These are phyloP conservation scores for Leptodactylus fuscus DNA, from an alignment of 2,113 vertebrate genomes.

Conservation along the genomic window DNA sequence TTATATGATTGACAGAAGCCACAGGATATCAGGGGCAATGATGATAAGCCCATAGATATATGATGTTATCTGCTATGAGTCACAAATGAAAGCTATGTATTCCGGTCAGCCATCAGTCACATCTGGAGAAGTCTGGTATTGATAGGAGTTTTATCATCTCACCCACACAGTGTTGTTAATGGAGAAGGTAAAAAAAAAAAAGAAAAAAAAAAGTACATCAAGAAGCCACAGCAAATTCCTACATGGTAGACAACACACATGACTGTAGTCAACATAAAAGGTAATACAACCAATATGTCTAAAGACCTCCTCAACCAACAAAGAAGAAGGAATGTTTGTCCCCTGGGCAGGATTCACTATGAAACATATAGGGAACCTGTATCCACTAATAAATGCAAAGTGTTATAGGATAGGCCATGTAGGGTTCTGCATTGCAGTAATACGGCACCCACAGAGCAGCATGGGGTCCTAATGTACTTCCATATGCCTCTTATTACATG, in stretches of 20 bases:
- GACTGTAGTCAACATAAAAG: background rate
- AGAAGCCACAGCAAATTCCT: background rate
- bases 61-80: background rate
- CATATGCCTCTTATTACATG: too few relatives aligned
- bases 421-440: too few relatives aligned
- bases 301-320: rapidly evolving
- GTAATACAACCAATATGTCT: background rate
- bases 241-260: background rate
- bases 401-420: too few relatives aligned
- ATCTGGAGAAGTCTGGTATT: constrained; percentile 22
- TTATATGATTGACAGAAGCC: too few relatives aligned
- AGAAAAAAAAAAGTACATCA: background rate
- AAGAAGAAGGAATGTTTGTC: background rate
- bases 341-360: background rate
- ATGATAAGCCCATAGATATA: constrained; percentile 12
- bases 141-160: constrained; percentile 19
- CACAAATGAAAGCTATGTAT: constrained; percentile 21
- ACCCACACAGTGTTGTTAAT: background rate
- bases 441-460: too few relatives aligned
- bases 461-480: too few relatives aligned
- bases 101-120: background rate
- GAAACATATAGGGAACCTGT: too few relatives aligned
- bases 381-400: too few relatives aligned
- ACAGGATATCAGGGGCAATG: background rate
- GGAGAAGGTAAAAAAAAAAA: background rate